phyloP scores from a whole-genome alignment of 1,140 invertebrate species.

The Apis mellifera region Amel_HAv3.1 CM009934.2:6848001-6848500 shows the following conservation, averaged over 20 bases:
- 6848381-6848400: constrained; percentile 45
- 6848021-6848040: too few species aligned
- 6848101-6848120: too few species aligned
- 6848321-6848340: neutral
- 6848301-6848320: too few species aligned
- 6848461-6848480: constrained; percentile 52
- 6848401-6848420: constrained; percentile 48
- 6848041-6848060: neutral
- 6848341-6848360: constrained; percentile 4
- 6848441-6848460: constrained; percentile 57
- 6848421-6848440: constrained; percentile 23
- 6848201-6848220: constrained; percentile 1
- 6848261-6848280: constrained; percentile 10
- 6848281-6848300: neutral
- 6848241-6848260: neutral
- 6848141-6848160: neutral
- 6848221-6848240: constrained; percentile 15
- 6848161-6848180: constrained; percentile 7
- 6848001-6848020: too few species aligned
- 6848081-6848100: neutral
- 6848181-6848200: constrained; percentile 10
- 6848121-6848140: too few species aligned
- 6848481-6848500: constrained; percentile 43
- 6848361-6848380: constrained; percentile 32
- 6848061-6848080: neutral